Evolutionary conservation across 2,797 vertebrate genomes (phyloP), one percentile per base, ranked within the genome.

Genomic region (Helostoma temminkii): DNA sequence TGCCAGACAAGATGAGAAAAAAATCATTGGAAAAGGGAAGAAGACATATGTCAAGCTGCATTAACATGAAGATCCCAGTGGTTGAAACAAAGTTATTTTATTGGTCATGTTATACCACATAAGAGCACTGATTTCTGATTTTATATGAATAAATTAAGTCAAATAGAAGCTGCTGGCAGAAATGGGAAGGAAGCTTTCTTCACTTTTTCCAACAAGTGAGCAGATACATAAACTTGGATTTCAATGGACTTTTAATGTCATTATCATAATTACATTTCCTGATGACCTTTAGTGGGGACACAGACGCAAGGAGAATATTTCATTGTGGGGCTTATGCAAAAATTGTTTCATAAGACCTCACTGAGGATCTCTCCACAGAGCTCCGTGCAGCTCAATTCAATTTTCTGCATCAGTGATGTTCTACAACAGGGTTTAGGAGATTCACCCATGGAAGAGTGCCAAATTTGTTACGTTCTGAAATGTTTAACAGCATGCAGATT

Each of bases 211-310:
- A 60, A 63, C 22, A 70, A 56, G 60, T 57, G 54, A 80, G 47
- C 26, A 62, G 64, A 77, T 65, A 70, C 61, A 66, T 69, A 66
- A 83, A 78, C 66, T 80, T 66, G 60, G 57, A 66, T 56, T 71
- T 61, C 34, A 65, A 22, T 76, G 46, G 52, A 56, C 69, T 53
- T 81, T 78, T 82, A 85, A 89, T 68, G 15, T 76, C 54, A 87
- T 90, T 89, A 71, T 28, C 77, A 79, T 87, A 84, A 92, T 89
- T 74, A 64, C 49, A 86, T 90, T 91, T 89, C 66, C 83, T 25
- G 74, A 66, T 67, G 60, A 90, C 82, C 77, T 89, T 88, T 85
- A 4, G 47, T 24, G 52, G 69, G 76, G 53, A 78, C 54, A 71
- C 53, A 83, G 74, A 81, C 72, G 66, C 80, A 82, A 81, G 66